These are phyloP conservation scores for Catagonus wagneri DNA, from an alignment of 2,113 vertebrate genomes.

Conservation along the genomic window DNA sequence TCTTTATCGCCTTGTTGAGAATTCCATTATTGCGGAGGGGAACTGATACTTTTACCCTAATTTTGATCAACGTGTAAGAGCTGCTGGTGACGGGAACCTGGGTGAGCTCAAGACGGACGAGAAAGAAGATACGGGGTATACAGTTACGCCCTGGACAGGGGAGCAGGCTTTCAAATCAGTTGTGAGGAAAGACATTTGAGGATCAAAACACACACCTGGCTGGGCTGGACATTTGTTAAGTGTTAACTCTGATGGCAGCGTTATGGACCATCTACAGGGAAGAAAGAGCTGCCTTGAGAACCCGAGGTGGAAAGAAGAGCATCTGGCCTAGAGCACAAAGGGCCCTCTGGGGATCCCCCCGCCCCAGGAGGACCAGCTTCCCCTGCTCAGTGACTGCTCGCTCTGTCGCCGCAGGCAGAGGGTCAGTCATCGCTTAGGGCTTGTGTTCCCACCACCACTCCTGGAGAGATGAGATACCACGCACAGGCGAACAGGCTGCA, in stretches of 20 bases:
- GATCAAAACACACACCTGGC: background rate
- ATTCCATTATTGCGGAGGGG: background rate
- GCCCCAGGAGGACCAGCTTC: background rate
- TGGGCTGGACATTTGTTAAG: background rate
- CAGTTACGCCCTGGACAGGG: background rate
- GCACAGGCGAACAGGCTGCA: too few relatives aligned
- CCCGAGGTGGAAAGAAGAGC: background rate
- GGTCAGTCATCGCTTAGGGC: background rate
- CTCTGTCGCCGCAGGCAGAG: rapidly evolving
- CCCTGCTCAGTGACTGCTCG: background rate
- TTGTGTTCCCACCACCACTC: background rate
- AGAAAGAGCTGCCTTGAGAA: background rate
- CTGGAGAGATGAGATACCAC: background rate
- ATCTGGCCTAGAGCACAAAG: too few relatives aligned
- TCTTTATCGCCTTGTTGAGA: background rate
- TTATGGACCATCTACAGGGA: background rate
- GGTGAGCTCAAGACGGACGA: background rate
- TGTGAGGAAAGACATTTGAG: background rate
- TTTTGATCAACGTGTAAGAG: background rate
- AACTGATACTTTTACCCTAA: background rate
- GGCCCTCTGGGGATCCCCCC: too few relatives aligned
- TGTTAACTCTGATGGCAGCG: background rate
- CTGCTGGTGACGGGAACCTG: background rate
- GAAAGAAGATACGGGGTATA: background rate
- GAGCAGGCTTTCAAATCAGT: background rate